Evolutionary conservation across 2,797 vertebrate genomes (phyloP), one percentile per base, ranked within the genome.

Genomic region (Synaphobranchus kaupii): DNA sequence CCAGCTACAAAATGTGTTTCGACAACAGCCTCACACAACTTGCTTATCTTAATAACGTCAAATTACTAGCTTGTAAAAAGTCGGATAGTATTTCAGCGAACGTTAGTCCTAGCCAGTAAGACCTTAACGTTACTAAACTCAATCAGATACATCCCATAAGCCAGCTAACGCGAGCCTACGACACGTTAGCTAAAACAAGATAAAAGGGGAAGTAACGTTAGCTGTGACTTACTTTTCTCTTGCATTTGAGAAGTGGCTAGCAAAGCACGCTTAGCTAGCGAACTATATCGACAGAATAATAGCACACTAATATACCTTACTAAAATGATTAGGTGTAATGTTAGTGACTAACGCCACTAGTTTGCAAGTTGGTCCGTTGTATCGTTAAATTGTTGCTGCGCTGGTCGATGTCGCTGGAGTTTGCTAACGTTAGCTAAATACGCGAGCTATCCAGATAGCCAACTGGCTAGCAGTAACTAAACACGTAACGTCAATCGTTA

Each of bases 211-310:
- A 54, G 82, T 50, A 56, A 87, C 68, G 50, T 76, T 39, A 60
- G 86, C 34, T 7, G n/a, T 8, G 80, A 88, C 89, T 90, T 87
- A 89, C 88, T 86, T 88, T 88, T 58, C 85, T 78, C 81, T 50
- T 86, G 73, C 86, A 85, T 87, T 81, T 47, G 76, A 86, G 68
- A 60, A 66, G 60, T 85, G 84, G 81, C 86, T 58, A 80, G 81
- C 58, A 82, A 58, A 84, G 68, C 76, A 31, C 58, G 28, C 31
- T 56, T 63, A 66, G 56, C 28, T 34, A 9, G 20, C 58, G 28
- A 39, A 54, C 44, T 86, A 81, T 22, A 48, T 17, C n/a, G 71
- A 39, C 56, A 25, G 39, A 47, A 47, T 25, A 60, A 13, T 12
- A 56, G 56, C 56, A 80, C 34, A n/a, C 28, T n/a, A 54, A 76